Evolutionary conservation across 2,888 invertebrate species (phyloP).

Genomic region (Polietes domitor): DNA sequence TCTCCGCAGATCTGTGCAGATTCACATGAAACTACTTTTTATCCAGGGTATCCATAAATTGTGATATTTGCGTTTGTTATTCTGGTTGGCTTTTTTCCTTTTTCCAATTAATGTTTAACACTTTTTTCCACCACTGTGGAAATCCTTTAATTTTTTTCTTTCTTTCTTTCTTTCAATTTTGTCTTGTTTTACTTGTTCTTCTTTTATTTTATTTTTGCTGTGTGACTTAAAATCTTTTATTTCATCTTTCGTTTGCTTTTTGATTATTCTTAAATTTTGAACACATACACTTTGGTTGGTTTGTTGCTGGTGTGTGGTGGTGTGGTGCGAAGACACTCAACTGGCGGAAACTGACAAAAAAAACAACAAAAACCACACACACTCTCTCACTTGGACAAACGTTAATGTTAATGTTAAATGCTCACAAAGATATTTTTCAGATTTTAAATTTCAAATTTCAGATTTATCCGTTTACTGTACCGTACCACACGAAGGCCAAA

Average conservation of each 20-base stretch:
- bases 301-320: not conserved
- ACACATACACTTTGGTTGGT: slow-evolving; percentile 17
- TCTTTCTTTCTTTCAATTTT: slow-evolving; percentile 5
- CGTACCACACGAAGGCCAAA: slow-evolving; percentile 81
- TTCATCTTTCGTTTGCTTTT: not conserved
- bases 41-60: slow-evolving; percentile 2
- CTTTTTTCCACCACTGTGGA: not conserved
- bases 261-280: not conserved
- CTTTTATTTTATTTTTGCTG: not conserved
- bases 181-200: not conserved
- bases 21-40: not conserved
- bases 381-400: slow-evolving; percentile 44
- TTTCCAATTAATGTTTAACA: not conserved
- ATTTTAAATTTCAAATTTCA: not conserved
- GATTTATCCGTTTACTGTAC: slow-evolving; percentile 77
- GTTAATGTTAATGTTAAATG: slow-evolving; percentile 1
- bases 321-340: slow-evolving; percentile 20
- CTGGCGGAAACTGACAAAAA: not conserved
- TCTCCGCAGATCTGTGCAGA: not conserved
- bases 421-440: slow-evolving; percentile 7
- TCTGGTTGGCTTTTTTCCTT: slow-evolving; percentile 7
- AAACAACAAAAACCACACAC: not conserved
- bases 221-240: not conserved
- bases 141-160: not conserved
- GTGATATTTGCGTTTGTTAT: not conserved